Percentiles rank a stretch among this genome's conserved stretches.
Conservation (phyloP, 2,888 invertebrate genomes). For the Alloscopus bannaensis region DNA sequence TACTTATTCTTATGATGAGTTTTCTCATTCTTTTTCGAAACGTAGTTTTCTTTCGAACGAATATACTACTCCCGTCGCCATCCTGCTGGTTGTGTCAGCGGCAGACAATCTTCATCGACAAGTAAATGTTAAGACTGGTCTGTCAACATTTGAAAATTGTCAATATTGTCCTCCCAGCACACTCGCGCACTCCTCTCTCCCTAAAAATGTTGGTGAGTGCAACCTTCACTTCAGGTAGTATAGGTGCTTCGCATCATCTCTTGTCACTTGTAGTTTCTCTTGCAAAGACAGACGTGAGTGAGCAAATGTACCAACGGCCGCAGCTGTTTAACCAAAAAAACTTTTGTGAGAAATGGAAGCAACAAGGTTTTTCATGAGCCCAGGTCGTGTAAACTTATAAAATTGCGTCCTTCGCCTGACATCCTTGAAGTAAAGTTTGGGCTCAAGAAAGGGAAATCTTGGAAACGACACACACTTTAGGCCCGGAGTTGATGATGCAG, state of each 20-base stretch:
- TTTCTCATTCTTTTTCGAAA: too few relatives aligned
- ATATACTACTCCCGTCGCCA: too few relatives aligned
- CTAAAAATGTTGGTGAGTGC: background rate
- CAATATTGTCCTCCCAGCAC: background rate
- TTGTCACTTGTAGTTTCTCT: too few relatives aligned
- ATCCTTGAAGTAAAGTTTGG: slow-evolving; percentile 1
- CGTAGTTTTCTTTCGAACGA: too few relatives aligned
- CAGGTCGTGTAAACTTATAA: too few relatives aligned
- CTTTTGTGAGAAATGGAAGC: background rate
- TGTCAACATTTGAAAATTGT: background rate
- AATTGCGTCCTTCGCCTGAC: too few relatives aligned
- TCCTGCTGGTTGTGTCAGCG: too few relatives aligned
- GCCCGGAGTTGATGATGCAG: background rate
- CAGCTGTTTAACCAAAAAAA: slow-evolving; percentile 41
- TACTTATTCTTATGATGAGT: too few relatives aligned
- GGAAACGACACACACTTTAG: background rate
- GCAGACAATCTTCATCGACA: too few relatives aligned
- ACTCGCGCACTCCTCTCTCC: background rate
- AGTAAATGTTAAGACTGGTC: too few relatives aligned
- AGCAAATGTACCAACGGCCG: background rate
- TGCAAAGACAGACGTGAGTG: background rate
- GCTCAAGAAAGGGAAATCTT: background rate
- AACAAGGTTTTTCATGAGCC: background rate
- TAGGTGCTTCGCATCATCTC: too few relatives aligned
- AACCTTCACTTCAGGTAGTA: slow-evolving; percentile 1